These are phyloP conservation scores for Nothura maculosa DNA, from an alignment of 2,797 vertebrate genomes.

Conservation along the genomic window DNA sequence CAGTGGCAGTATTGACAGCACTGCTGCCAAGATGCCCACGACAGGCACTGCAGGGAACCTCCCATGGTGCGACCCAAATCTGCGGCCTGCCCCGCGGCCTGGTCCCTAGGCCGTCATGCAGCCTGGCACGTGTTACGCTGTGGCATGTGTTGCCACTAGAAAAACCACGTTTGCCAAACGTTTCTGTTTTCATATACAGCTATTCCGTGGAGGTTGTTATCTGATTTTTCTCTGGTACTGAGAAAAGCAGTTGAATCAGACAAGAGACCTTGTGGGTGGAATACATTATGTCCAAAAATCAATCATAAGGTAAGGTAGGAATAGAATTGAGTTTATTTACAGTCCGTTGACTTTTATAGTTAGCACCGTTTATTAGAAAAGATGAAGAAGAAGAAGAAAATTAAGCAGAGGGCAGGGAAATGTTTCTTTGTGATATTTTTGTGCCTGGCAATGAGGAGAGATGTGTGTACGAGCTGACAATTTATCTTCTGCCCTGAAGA, in stretches of 20 bases:
- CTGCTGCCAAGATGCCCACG: not conserved
- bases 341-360: constrained; percentile 61
- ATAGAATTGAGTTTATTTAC: constrained; percentile 63
- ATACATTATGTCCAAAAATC: constrained; percentile 65
- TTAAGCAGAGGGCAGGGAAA: constrained; percentile 28
- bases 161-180: constrained; percentile 27
- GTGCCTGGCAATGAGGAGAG: constrained; percentile 58
- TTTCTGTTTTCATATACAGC: constrained; percentile 47
- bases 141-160: not conserved
- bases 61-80: fast-evolving
- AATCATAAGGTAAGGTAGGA: constrained; percentile 59
- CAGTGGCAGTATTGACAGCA: not conserved
- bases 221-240: constrained; percentile 53
- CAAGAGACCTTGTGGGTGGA: constrained; percentile 62
- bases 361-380: constrained; percentile 53
- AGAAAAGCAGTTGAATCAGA: constrained; percentile 43
- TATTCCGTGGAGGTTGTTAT: constrained; percentile 31
- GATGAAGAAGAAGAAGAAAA: constrained; percentile 53
- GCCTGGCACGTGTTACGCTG: not conserved
- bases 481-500: constrained; percentile 75
- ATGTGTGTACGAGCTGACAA: constrained; percentile 56
- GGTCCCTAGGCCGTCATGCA: not conserved
- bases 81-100: fast-evolving
- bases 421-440: constrained; percentile 61
- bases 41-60: not conserved